Percentiles rank a stretch among this genome's conserved stretches.
phyloP scores from a whole-genome alignment of 2,888 invertebrate genomes.

The Oscheius sp. region DNA sequence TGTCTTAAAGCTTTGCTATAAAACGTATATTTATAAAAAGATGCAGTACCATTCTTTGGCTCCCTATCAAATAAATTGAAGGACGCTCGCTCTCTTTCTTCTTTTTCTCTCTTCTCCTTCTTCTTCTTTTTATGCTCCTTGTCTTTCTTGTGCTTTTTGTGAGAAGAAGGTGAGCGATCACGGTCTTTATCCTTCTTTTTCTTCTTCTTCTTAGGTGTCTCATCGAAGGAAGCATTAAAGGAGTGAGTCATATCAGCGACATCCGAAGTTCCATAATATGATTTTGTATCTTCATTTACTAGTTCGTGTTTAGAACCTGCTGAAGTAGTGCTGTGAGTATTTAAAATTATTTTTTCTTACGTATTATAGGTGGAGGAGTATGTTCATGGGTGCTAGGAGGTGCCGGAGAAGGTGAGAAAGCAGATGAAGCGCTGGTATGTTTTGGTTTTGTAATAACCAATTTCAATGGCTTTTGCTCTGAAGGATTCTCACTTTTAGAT shows the following conservation, averaged over 20 bases:
- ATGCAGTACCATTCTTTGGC: neutral
- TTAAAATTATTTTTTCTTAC: conserved; percentile 5
- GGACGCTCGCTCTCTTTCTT: conserved; percentile 5
- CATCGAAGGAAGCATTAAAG: neutral
- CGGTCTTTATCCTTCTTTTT: conserved; percentile 12
- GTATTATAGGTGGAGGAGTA: neutral
- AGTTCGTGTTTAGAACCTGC: too few species aligned
- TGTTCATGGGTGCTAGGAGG: neutral
- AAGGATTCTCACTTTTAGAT: neutral
- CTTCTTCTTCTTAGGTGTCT: conserved; percentile 4
- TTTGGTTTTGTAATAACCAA: conserved; percentile 12
- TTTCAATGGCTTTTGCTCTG: conserved; percentile 17
- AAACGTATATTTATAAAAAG: neutral
- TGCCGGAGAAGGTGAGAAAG: conserved; percentile 22
- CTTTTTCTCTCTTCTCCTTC: conserved; percentile 11
- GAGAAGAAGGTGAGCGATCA: neutral
- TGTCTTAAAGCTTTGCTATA: too few species aligned
- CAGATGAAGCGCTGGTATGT: conserved; percentile 8
- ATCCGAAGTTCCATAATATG: neutral
- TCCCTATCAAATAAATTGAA: neutral
- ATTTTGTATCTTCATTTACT: conserved; percentile 20
- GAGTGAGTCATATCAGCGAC: neutral
- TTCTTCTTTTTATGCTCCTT: conserved; percentile 25
- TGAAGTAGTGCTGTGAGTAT: neutral
- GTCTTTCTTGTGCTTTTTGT: conserved; percentile 27